phyloP scores from a whole-genome alignment of 1,140 invertebrate species.

The Dermatophagoides farinae region DNA sequence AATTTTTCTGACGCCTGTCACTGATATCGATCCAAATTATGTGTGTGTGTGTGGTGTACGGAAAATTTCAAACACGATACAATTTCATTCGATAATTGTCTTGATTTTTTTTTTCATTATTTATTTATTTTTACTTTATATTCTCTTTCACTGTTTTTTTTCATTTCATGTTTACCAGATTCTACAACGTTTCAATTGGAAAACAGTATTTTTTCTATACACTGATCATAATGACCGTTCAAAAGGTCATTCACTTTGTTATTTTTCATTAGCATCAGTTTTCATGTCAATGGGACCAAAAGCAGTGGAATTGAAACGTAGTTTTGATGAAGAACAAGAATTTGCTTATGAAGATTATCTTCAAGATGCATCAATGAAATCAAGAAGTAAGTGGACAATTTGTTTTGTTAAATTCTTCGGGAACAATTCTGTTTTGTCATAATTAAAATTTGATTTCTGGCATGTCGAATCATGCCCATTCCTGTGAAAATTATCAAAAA shows the following conservation, averaged over 20 bases:
- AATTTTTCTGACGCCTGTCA: no score
- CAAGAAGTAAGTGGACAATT: constrained; percentile 54
- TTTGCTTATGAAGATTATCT: constrained; percentile 40
- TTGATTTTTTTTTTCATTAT: no score
- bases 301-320: constrained; percentile 33
- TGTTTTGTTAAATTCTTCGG: background rate
- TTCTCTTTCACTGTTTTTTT: background rate
- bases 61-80: no score
- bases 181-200: constrained; percentile 46
- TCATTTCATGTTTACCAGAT: constrained; percentile 30
- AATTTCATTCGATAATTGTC: no score
- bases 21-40: no score
- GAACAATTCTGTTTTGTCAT: background rate
- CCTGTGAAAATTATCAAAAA: no score
- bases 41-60: no score
- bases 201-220: constrained; percentile 29
- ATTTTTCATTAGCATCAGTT: constrained; percentile 45
- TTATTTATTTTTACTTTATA: no score
- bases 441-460: background rate
- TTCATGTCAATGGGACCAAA: constrained; percentile 35
- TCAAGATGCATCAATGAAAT: constrained; percentile 37
- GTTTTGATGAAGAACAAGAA: constrained; percentile 36
- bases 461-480: no score
- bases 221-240: constrained; percentile 21
- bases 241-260: constrained; percentile 45